Evolutionary conservation across 2,113 vertebrate genomes (phyloP).

Genomic region (Nicator chloris): DNA sequence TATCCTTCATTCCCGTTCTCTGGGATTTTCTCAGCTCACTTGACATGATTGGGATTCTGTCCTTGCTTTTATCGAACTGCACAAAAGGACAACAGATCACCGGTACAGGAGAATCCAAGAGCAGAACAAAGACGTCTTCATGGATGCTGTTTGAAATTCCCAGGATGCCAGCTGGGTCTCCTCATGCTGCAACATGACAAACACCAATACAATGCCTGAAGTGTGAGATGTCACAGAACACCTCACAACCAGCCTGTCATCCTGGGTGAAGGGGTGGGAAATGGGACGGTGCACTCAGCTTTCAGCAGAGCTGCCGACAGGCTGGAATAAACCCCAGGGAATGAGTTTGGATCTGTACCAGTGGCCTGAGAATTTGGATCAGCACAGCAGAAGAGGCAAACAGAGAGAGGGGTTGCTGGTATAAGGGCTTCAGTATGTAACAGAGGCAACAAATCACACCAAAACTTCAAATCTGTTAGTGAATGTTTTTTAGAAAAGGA

Average conservation of each 20-base stretch:
- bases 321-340: neutral
- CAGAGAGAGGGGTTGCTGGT: neutral
- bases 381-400: neutral
- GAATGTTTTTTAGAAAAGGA: neutral
- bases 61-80: neutral
- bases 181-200: neutral
- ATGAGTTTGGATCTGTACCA: neutral
- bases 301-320: neutral
- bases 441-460: neutral
- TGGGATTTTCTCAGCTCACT: neutral
- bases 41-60: neutral
- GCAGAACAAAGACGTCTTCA: neutral
- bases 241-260: neutral
- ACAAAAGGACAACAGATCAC: neutral
- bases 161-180: neutral
- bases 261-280: neutral
- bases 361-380: neutral
- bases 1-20: neutral
- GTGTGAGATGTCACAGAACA: neutral
- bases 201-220: neutral
- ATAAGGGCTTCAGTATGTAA: neutral
- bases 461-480: neutral
- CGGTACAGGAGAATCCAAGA: neutral
- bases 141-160: neutral
- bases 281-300: neutral